A percentile compares a stretch with the other conserved stretches of the same genome.
phyloP scores from a whole-genome alignment of 2,797 vertebrate genomes.

The Hydrolagus colliei region DNA sequence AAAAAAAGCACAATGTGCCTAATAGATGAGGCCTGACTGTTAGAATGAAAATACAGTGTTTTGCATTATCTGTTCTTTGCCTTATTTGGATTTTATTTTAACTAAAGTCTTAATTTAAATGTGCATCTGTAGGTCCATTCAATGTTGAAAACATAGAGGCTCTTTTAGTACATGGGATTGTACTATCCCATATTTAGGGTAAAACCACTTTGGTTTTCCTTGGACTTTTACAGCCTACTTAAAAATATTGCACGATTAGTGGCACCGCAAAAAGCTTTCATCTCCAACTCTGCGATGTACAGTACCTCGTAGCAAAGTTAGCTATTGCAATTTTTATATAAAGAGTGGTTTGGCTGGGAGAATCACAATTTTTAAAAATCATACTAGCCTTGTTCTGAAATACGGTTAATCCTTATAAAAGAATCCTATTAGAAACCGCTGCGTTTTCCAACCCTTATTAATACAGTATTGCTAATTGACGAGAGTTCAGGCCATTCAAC shows the following conservation, averaged over 20 bases:
- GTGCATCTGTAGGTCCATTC: no score
- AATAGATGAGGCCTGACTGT: background rate
- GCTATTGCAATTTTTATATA: no score
- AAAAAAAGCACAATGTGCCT: no score
- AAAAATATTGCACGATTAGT: no score
- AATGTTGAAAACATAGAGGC: background rate
- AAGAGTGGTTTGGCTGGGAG: no score
- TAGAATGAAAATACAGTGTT: background rate
- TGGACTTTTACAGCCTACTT: no score
- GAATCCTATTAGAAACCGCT: background rate
- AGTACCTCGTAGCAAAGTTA: no score
- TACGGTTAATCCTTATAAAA: background rate
- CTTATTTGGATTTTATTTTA: background rate
- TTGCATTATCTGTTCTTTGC: background rate
- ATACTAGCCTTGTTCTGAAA: no score
- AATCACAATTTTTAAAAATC: no score
- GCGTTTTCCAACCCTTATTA: background rate
- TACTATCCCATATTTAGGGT: no score
- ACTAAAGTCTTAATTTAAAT: background rate
- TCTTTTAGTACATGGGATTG: no score
- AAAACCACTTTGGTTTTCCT: no score
- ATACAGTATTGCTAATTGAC: background rate
- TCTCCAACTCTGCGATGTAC: background rate
- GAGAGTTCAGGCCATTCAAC: background rate
- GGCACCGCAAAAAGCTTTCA: background rate